Evolutionary conservation across 2,888 invertebrate genomes (phyloP), one percentile per base, ranked within the genome.

Genomic region (Ferdinandea cuprea): DNA sequence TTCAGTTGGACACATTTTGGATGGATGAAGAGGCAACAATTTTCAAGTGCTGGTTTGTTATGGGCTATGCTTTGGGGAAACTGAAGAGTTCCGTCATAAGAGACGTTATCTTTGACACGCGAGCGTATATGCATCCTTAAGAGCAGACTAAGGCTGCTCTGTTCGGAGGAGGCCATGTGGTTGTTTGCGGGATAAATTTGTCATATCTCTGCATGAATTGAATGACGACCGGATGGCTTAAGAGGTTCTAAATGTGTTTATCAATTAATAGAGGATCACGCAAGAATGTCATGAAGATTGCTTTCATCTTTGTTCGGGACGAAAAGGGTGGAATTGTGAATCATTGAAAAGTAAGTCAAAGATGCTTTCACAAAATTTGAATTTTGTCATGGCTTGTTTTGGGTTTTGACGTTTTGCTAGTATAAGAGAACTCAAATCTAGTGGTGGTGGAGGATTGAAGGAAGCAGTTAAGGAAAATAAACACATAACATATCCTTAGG

Each of bases 1-100:
- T 69, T 58, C 65, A 65, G 54, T 83, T 83, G 83, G 83, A 83
- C 83, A 83, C 72, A 83, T 77, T 83, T 77, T 19, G 54, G 48
- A 68, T 65, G 58, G 48, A 81, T 72, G 71, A 66, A 65, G 66
- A 48, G 73, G 61, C 58, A 40, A 40, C 30, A 35, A 44, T 42
- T 76, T 58, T 65, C 65, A 74, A 66, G 65, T 74, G 65, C 21
- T 21, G 15, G 30, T 35, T 35, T 48, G 73, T 61, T 61, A 15
- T 21, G 8, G 19, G 19, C 11, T 35, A 35, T 72, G 65, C 44
- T 61, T 35, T 30, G 25, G 61, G 59, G 44, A 40, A 69, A 69
- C 46, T 73, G 76, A 72, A 81, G 77, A 72, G 83, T 77, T 83
- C 77, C 83, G 77, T 83, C 83, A 77, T 83, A 72, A 77, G 66